phyloP scores from a whole-genome alignment of 2,888 invertebrate genomes.

The Leptopilina syphax region DNA sequence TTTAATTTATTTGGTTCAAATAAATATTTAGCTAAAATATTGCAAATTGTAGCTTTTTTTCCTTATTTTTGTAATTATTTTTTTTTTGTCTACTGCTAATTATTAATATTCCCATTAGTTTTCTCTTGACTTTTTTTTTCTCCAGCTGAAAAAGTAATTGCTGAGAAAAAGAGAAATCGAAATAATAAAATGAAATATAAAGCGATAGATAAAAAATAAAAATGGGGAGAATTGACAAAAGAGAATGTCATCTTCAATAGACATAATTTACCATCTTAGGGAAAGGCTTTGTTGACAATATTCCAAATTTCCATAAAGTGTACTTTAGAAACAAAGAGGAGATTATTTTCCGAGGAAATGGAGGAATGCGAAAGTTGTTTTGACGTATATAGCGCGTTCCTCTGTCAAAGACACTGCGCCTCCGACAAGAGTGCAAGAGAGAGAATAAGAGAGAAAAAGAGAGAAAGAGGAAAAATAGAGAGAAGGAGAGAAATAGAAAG shows the following conservation, averaged over 20 bases:
- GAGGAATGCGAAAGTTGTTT: conserved; percentile 19
- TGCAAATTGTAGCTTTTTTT: too few species aligned
- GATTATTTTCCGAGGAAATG: conserved; percentile 14
- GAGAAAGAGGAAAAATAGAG: too few species aligned
- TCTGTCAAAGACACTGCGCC: conserved; percentile 34
- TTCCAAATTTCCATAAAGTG: not conserved
- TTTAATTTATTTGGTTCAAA: too few species aligned
- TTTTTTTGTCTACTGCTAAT: too few species aligned
- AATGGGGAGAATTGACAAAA: not conserved
- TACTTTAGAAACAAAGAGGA: conserved; percentile 12
- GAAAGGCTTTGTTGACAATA: not conserved
- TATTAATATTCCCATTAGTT: too few species aligned
- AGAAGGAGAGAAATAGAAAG: too few species aligned
- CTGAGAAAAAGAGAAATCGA: too few species aligned
- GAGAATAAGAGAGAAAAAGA: not conserved
- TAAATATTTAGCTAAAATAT: too few species aligned
- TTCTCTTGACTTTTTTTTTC: too few species aligned
- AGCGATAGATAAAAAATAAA: not conserved
- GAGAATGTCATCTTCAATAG: not conserved
- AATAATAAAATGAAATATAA: not conserved
- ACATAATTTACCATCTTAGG: not conserved
- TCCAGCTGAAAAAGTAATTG: too few species aligned
- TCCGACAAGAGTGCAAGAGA: conserved; percentile 5
- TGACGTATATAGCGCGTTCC: conserved; percentile 12
- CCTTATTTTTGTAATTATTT: too few species aligned